A percentile compares a stretch with the other conserved stretches of the same genome.
Evolutionary conservation across 2,888 invertebrate species (phyloP).

Genomic region (Tortricodes alternella): DNA sequence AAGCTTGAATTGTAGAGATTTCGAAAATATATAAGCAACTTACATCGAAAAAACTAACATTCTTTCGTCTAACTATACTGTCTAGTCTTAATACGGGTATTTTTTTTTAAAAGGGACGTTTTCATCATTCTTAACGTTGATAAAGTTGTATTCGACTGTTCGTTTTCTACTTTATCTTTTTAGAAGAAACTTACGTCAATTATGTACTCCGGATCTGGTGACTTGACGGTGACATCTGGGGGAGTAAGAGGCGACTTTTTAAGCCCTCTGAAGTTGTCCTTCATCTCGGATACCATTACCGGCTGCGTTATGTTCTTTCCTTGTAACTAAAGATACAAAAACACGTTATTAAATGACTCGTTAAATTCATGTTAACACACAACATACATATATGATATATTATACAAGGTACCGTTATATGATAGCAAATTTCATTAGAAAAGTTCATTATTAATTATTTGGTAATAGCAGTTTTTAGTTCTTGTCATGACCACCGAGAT

Average conservation of each 20-base stretch:
- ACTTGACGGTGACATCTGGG: conserved; percentile 52
- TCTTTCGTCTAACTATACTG: too few species aligned
- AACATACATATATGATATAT: background rate
- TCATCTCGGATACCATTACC: conserved; percentile 66
- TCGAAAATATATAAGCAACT: conserved; percentile 36
- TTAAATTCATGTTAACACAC: too few species aligned
- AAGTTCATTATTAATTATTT: too few species aligned
- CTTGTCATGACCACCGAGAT: too few species aligned
- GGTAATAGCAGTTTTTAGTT: too few species aligned
- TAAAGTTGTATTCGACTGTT: too few species aligned
- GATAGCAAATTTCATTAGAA: background rate
- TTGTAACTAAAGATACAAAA: conserved; percentile 60
- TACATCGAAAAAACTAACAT: too few species aligned
- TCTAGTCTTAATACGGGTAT: too few species aligned
- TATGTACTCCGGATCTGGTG: conserved; percentile 71
- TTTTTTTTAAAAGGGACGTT: too few species aligned
- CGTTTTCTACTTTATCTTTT: too few species aligned
- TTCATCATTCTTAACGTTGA: too few species aligned
- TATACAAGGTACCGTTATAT: background rate
- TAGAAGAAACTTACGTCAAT: conserved; percentile 68
- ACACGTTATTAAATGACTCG: background rate
- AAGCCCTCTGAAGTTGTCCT: conserved; percentile 62
- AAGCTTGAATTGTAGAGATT: too few species aligned
- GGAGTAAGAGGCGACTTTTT: conserved; percentile 53
- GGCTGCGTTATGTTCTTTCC: conserved; percentile 57